Base-by-base conservation (phyloP, 2,797 vertebrate genomes). In the Anguilla obscura region DNA sequence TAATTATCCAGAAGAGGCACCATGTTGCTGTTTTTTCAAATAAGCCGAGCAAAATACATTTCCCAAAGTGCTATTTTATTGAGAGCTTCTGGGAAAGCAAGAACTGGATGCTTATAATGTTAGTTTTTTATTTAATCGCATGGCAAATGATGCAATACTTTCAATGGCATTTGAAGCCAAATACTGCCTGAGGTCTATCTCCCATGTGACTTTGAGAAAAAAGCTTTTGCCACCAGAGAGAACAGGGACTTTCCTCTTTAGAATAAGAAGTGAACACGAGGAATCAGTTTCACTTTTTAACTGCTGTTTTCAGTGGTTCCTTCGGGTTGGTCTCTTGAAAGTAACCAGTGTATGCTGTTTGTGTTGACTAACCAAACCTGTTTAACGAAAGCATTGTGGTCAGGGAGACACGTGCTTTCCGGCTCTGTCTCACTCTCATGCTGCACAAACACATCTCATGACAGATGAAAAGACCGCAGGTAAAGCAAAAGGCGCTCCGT, bases 241-340 rank as follows among this genome's bases (percentile, higher is more conserved):
- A 50, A 87, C 52, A 33, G 90, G 93, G 92, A 90, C 89, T 89
- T 93, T 93, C 93, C 93, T 88, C n/a, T 40, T 16, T 76, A 4
- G 71, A 36, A 36, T 14, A 45, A 18, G 79, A 82, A 48, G 36
- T 45, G 16, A 80, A 80, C 76, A 80, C 7, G 7, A 7, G 18
- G 79, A n/a, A 10, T 48, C 21, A n/a, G 18, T 82, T 82, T 6
- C 21, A 48, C 79, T 82, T 82, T 50, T 80, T 21, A 45, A 45
- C 36, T 18, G 8, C 40, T 45, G 40, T 80, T 48, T 80, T 48
- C 6, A 45, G 24, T 16, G 40, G 36, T 3, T n/a, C 5, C 40
- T 36, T 58, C 6, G 74, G 24, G 66, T 36, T 24, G 5, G 48
- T 80, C 40, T 48, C 36, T 24, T 80, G 30, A 76, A 76, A 16